phyloP scores from a whole-genome alignment of 1,140 invertebrate genomes.

The Wasmannia auropunctata region DNA sequence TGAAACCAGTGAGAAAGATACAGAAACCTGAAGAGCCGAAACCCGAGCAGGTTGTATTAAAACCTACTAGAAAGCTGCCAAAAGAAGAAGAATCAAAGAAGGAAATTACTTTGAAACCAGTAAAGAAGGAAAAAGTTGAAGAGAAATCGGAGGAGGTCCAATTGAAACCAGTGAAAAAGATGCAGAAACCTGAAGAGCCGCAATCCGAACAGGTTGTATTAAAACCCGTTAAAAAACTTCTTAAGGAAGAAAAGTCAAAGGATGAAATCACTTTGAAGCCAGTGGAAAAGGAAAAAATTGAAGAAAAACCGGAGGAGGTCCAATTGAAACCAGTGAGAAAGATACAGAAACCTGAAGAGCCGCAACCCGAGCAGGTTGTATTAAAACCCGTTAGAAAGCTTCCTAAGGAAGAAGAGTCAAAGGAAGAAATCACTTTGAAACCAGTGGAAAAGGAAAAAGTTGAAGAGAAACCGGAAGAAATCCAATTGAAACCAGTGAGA shows the following conservation, averaged over 20 bases:
- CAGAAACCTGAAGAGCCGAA: slow-evolving; percentile 55
- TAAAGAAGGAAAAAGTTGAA: slow-evolving; percentile 10
- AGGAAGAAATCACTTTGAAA: not conserved
- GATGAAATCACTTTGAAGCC: slow-evolving; percentile 52
- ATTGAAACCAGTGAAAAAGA: slow-evolving; percentile 82
- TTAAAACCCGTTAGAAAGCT: slow-evolving; percentile 60
- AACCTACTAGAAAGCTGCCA: slow-evolving; percentile 49
- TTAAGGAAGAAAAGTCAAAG: slow-evolving; percentile 44
- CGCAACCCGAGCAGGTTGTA: slow-evolving; percentile 31
- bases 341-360: slow-evolving; percentile 51
- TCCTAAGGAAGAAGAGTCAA: slow-evolving; percentile 45
- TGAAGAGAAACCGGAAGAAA: too few relatives aligned
- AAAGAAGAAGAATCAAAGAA: slow-evolving; percentile 44
- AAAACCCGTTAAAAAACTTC: slow-evolving; percentile 57
- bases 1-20: slow-evolving; percentile 82
- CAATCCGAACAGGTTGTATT: slow-evolving; percentile 45
- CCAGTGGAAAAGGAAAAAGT: too few relatives aligned
- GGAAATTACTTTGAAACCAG: slow-evolving; percentile 53
- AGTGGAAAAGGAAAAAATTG: slow-evolving; percentile 13
- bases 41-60: slow-evolving; percentile 48
- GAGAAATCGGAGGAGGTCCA: not conserved
- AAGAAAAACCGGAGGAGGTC: not conserved
- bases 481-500: too few relatives aligned
- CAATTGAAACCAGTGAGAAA: slow-evolving; percentile 82
- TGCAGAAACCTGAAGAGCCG: slow-evolving; percentile 45